phyloP scores from a whole-genome alignment of 2,113 vertebrate species.

The Pterophyllum scalare region DNA sequence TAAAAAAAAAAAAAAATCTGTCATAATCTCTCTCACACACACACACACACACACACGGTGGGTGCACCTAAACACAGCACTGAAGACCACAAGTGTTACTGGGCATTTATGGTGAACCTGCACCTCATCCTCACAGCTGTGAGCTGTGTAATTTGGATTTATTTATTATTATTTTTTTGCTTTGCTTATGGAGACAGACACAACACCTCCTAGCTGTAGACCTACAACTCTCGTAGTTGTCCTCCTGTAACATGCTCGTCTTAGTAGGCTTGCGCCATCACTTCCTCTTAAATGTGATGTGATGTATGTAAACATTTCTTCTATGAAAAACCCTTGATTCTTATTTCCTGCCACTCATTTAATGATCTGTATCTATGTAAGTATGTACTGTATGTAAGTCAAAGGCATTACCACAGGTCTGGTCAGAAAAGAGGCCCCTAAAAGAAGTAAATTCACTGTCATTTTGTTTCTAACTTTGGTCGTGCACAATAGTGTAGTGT shows the following conservation, averaged over 20 bases:
- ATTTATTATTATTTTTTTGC: not conserved
- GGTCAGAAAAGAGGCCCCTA: slow-evolving; percentile 78
- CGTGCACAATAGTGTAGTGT: slow-evolving; percentile 83
- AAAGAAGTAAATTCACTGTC: slow-evolving; percentile 84
- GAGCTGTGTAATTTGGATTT: slow-evolving; percentile 4
- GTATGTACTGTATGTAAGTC: slow-evolving; percentile 71
- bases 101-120: slow-evolving; percentile 56
- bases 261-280: slow-evolving; percentile 53
- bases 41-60: slow-evolving; percentile 22
- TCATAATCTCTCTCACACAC: not conserved
- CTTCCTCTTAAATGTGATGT: slow-evolving; percentile 60
- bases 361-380: slow-evolving; percentile 72
- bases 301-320: slow-evolving; percentile 45
- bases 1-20: not conserved
- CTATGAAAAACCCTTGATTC: not conserved
- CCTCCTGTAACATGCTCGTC: slow-evolving; percentile 60
- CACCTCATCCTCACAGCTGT: slow-evolving; percentile 41
- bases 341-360: slow-evolving; percentile 53
- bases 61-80: slow-evolving; percentile 67
- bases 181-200: slow-evolving; percentile 43
- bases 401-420: slow-evolving; percentile 64
- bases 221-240: slow-evolving; percentile 57
- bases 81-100: slow-evolving; percentile 65
- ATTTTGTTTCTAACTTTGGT: slow-evolving; percentile 79
- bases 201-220: slow-evolving; percentile 70